phyloP scores from a whole-genome alignment of 1,140 invertebrate species.

The Tribolium madens region DNA sequence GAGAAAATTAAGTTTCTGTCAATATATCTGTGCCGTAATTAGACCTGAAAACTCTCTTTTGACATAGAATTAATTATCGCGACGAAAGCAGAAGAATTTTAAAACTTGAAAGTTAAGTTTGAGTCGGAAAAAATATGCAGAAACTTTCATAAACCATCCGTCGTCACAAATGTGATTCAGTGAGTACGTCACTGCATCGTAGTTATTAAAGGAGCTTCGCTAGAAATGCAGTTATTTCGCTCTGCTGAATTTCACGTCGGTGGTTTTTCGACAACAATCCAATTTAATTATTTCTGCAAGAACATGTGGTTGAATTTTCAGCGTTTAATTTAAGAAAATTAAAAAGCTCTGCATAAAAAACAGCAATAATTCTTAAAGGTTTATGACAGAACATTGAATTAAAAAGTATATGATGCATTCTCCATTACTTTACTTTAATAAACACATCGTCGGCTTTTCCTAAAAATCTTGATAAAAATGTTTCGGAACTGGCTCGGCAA shows the following conservation, averaged over 20 bases:
- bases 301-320: constrained; percentile 32
- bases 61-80: constrained; percentile 4
- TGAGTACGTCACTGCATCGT: constrained; percentile 9
- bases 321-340: constrained; percentile 15
- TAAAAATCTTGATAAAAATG: constrained; percentile 44
- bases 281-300: constrained; percentile 36
- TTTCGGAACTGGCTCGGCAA: constrained; percentile 41
- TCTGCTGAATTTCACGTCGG: constrained; percentile 29
- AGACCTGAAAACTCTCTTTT: neutral
- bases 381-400: constrained; percentile 5
- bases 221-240: constrained; percentile 37
- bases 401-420: constrained; percentile 11
- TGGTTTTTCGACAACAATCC: constrained; percentile 33
- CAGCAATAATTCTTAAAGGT: constrained; percentile 1
- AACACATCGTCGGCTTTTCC: neutral
- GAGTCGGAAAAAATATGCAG: constrained; percentile 11
- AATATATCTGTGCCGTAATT: neutral
- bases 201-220: constrained; percentile 21
- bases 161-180: constrained; percentile 27
- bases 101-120: constrained; percentile 5
- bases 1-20: neutral
- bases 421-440: constrained; percentile 14
- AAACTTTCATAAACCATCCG: constrained; percentile 31
- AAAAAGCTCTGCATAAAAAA: constrained; percentile 12
- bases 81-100: neutral